Base-by-base conservation (phyloP, 2,888 invertebrate species). In the Mimachlamys varia region DNA sequence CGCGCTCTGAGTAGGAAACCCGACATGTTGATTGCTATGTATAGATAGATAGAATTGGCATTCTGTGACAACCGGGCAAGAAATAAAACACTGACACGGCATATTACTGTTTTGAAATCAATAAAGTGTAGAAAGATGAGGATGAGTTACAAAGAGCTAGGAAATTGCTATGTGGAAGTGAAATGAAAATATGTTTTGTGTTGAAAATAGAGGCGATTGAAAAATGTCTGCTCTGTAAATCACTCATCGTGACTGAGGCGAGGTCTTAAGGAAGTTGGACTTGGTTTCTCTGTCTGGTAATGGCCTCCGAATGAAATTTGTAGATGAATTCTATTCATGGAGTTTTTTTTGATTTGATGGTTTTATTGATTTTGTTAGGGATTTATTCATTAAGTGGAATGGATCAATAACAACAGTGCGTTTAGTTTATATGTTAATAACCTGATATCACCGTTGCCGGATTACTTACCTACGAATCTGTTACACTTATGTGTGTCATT, bases 91-190 rank as follows among this genome's bases (percentile, higher is more conserved):
- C 33, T 76, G 27, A 3, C 12, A 33, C 33, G 27, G 17, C 22
- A 22, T 58, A 58, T 58, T 58, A 19, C 76, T 76, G 76, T 76
- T 76, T 76, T 27, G 17, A 76, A 76, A 76, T 76, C 76, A 76
- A 76, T 76, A 76, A 76, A 27, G 27, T 33, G 33, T 76, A 76
- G 76, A 7, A 76, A 17, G 53, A 62, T 22, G 76, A 76, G 76
- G 13, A 76, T 33, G 0, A 22, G 58, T 33, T 2, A 27, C 27
- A 76, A 76, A 33, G 33, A 76, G 76, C 33, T 76, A 22, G 12
- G 13, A 27, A 76, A 76, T 76, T 76, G 33, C 76, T 27, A 5
- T 33, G 10, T 76, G 76, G 76, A 76, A 12, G 33, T 76, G 76
- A 33, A 33, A 76, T 76, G 76, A 17, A 33, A 17, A 76, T 76